Percentiles rank a stretch among this genome's conserved stretches.
Conservation (phyloP, 1,140 invertebrate genomes). For the Lordiphosa mommai region DNA sequence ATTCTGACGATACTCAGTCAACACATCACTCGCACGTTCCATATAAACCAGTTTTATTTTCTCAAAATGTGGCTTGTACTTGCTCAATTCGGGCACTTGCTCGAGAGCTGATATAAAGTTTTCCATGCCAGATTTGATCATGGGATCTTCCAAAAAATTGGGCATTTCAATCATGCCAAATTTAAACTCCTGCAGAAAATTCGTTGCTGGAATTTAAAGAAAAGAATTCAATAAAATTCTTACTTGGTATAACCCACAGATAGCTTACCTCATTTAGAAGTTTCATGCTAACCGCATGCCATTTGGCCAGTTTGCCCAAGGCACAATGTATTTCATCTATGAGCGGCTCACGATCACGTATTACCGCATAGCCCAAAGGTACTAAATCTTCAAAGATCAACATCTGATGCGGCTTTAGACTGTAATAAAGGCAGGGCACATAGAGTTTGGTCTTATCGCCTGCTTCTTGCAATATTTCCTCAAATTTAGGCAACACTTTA, state of each 20-base stretch:
- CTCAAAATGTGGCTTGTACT: conserved; percentile 21
- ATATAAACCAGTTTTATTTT: conserved; percentile 9
- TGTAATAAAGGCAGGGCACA: conserved; percentile 39
- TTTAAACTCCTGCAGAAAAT: conserved; percentile 26
- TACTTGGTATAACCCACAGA: too few species aligned
- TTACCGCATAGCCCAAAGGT: conserved; percentile 27
- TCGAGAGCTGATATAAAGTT: conserved; percentile 34
- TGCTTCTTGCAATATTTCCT: conserved; percentile 34
- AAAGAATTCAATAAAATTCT: too few species aligned
- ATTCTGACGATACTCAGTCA: conserved; percentile 1
- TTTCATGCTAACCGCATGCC: conserved; percentile 54
- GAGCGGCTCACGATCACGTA: conserved; percentile 26
- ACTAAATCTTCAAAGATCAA: conserved; percentile 61
- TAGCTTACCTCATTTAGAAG: conserved; percentile 35
- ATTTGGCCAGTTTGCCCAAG: conserved; percentile 48
- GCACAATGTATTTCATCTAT: conserved; percentile 32
- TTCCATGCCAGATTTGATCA: conserved; percentile 35
- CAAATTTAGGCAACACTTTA: conserved; percentile 46
- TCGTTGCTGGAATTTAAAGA: too few species aligned
- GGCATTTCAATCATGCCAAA: conserved; percentile 24
- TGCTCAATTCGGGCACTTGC: conserved; percentile 13
- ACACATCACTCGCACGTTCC: neutral
- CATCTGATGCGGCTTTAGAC: conserved; percentile 37
- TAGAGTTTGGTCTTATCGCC: conserved; percentile 35
- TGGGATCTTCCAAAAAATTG: conserved; percentile 1